Base-by-base conservation (phyloP, 2,888 invertebrate genomes). In the Yponomeuta evonymella region DNA sequence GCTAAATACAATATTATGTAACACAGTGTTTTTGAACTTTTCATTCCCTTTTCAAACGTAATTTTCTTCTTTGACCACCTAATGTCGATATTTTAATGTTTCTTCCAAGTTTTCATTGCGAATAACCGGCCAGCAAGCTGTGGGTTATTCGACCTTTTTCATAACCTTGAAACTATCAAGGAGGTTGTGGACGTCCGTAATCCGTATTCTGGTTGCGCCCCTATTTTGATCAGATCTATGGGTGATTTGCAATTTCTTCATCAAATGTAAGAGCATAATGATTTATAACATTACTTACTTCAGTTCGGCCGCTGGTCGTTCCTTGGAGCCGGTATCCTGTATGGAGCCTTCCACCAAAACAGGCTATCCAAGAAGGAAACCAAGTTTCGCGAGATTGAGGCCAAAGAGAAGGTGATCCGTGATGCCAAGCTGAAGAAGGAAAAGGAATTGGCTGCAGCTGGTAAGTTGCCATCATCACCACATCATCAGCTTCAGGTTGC, bases 251-350 rank as follows among this genome's bases (percentile, higher is more conserved):
- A 6, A 8, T 43, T 43, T 8, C 1, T 43, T 43, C 9, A 8
- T 8, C 8, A 43, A 23, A 23, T 23, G 0, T 23, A 23, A 23
- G 23, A 23, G 1, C 23, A 23, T 23, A 23, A 23, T 23, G 23
- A 23, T 23, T 23, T 23, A 23, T 23, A 51, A 51, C 33, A 51
- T 58, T 58, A 10, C 30, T 4, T 15, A 12, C 87, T 92, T 10
- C 85, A 96, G 96, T 96, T 97, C 80, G 95, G 95, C 72, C 94
- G 97, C 82, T 97, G 97, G 97, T 95, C 95, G 71, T 93, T 97
- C 79, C 93, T 97, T 3, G 83, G 93, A 0, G 90, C 93, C 0
- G 97, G 97, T 48, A 88, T 97, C 74, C 81, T 94, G 0, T 97
- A 96, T 76, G 97, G 97, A 70, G 94, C 94, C 0, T 94, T 95